Conservation (phyloP, 1,140 invertebrate genomes). For the Coelopa frigida region DNA sequence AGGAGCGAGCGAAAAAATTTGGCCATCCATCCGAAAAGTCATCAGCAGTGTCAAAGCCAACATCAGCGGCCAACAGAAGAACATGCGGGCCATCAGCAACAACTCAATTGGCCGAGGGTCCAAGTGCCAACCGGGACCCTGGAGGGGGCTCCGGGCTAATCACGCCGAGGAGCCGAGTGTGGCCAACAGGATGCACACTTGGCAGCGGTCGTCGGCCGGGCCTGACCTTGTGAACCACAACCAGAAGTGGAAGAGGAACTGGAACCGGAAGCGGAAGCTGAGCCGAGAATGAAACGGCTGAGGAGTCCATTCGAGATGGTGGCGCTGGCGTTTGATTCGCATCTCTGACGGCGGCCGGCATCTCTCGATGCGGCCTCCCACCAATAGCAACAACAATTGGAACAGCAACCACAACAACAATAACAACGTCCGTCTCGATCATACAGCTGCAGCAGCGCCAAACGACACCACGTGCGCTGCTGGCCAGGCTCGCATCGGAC, state of each 20-base stretch:
- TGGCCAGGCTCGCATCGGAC: background rate
- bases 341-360: background rate
- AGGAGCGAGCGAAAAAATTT: conserved; percentile 5
- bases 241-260: conserved; percentile 3
- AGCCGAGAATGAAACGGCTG: background rate
- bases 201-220: background rate
- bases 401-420: conserved; percentile 3
- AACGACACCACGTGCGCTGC: conserved; percentile 1
- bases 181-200: background rate
- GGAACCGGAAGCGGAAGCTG: background rate
- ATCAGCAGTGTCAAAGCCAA: conserved; percentile 8
- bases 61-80: conserved; percentile 3
- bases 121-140: too few species aligned
- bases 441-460: conserved; percentile 27
- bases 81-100: background rate
- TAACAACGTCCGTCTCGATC: conserved; percentile 35
- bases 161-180: too few species aligned
- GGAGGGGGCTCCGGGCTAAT: too few species aligned
- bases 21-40: conserved; percentile 11
- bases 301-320: conserved; percentile 1
- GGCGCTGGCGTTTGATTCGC: background rate
- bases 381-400: conserved; percentile 8
- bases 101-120: conserved; percentile 1
- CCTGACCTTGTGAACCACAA: too few species aligned
- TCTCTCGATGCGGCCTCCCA: conserved; percentile 4